phyloP scores from a whole-genome alignment of 2,888 invertebrate genomes.

The Netelia inedita region DNA sequence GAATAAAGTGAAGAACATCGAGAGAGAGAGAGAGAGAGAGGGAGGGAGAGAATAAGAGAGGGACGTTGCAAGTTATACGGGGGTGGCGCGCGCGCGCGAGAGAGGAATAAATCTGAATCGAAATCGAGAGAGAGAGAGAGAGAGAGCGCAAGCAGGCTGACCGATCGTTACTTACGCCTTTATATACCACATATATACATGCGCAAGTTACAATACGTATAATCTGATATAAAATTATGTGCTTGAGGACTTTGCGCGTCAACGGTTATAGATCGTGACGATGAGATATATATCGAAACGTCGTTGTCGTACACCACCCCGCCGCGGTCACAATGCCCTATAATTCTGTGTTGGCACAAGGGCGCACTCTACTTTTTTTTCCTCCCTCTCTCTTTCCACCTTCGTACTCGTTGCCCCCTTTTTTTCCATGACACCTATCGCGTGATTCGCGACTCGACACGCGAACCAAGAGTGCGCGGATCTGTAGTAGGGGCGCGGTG shows the following conservation, averaged over 20 bases:
- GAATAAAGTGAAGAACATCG: neutral
- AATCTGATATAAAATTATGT: neutral
- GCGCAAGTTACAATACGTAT: constrained; percentile 3
- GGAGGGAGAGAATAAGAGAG: neutral
- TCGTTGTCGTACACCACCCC: neutral
- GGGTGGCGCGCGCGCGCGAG: neutral
- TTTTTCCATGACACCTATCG: constrained; percentile 24
- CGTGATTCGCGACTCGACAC: constrained; percentile 35
- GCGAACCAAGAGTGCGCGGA: neutral
- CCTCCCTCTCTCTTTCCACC: neutral
- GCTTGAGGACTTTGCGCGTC: constrained; percentile 21
- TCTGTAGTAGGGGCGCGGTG: neutral
- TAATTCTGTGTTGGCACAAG: constrained; percentile 39
- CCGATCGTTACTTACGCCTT: constrained; percentile 30
- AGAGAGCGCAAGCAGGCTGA: constrained; percentile 55
- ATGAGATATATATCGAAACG: constrained; percentile 42
- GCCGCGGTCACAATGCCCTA: neutral
- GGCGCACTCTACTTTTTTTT: neutral
- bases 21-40: constrained; percentile 33
- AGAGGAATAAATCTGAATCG: constrained; percentile 70
- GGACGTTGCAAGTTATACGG: neutral
- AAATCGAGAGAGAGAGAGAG: constrained; percentile 53
- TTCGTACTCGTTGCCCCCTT: neutral
- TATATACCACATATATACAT: too few relatives aligned
- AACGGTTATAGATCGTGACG: constrained; percentile 33